Base-by-base conservation (phyloP, 2,888 invertebrate genomes). In the Pyralis farinalis region DNA sequence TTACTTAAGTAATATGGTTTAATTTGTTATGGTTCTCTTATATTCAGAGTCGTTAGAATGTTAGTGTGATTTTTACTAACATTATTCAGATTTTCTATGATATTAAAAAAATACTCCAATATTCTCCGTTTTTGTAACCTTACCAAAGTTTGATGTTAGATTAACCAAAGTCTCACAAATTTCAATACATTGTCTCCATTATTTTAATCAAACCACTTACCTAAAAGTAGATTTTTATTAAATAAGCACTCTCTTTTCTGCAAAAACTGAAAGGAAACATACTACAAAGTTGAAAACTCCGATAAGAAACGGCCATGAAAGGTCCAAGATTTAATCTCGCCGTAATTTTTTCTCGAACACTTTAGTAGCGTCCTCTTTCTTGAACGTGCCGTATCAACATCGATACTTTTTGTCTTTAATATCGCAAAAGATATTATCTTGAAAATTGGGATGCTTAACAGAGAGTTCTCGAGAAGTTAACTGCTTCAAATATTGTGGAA, bases 381-480 rank as follows among this genome's bases (percentile, higher is more conserved):
- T 25, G 25, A 31, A 37, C 37, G 37, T 37, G 71, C 65, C 55
- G 56, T 49, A 56, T 51, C 63, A 25, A 3, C 25, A 37, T 37
- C 37, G 37, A 37, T 30, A 31, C 12, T 37, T 63, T n/a, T 58
- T 59, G 45, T 59, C 63, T 66, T 67, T 63, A 69, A 71, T 67
- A 74, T 63, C 61, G 61, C 63, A 65, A 67, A 63, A 68, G 61
- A 61, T 55, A 55, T 55, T 53, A 62, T 64, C 53, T 70, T 48
- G 40, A 38, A 49, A 57, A 61, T 66, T 59, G 63, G 55, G 50
- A 50, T 51, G 57, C 55, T 59, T 59, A 64, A 62, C 53, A 58
- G 57, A 58, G 57, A 40, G 51, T 60, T 56, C 57, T 58, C 55
- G 34, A 4, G 12, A 30, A 37, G 30, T 30, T 30, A 10, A 31